Evolutionary conservation across 2,888 invertebrate genomes (phyloP).

Genomic region (Phengaris arion): DNA sequence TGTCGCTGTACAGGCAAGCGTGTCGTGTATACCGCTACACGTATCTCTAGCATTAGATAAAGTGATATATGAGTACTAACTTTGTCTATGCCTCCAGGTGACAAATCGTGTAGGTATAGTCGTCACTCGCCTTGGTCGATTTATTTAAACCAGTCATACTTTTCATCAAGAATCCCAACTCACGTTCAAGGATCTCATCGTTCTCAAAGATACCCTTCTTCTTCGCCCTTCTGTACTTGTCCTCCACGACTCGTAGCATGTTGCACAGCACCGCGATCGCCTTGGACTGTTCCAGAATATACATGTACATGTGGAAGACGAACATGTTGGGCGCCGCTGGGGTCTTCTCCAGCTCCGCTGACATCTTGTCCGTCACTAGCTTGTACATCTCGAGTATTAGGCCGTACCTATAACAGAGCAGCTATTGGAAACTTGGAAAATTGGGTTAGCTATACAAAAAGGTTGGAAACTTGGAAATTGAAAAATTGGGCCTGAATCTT

Average conservation of each 20-base stretch:
- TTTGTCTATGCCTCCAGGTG: too few species aligned
- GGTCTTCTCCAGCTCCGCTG: background rate
- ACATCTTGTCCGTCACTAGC: constrained; percentile 36
- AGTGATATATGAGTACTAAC: too few species aligned
- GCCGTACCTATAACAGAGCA: constrained; percentile 41
- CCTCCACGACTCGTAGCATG: constrained; percentile 50
- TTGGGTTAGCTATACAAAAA: too few species aligned
- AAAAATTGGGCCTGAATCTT: too few species aligned
- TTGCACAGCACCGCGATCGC: constrained; percentile 48
- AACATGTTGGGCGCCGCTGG: constrained; percentile 35
- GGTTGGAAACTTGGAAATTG: too few species aligned
- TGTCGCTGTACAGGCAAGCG: too few species aligned
- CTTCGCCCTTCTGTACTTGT: constrained; percentile 39
- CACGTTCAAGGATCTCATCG: constrained; percentile 23
- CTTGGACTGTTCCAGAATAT: constrained; percentile 43
- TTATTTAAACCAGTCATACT: too few species aligned
- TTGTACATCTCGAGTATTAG: constrained; percentile 49
- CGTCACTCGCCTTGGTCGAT: too few species aligned
- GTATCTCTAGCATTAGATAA: too few species aligned
- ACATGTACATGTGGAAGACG: constrained; percentile 48
- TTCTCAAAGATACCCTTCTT: constrained; percentile 33
- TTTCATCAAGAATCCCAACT: background rate
- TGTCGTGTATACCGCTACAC: too few species aligned
- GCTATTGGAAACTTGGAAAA: too few species aligned
- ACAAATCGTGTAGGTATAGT: too few species aligned